Evolutionary conservation across 2,797 vertebrate species (phyloP).

Genomic region (Galago senegalensis): DNA sequence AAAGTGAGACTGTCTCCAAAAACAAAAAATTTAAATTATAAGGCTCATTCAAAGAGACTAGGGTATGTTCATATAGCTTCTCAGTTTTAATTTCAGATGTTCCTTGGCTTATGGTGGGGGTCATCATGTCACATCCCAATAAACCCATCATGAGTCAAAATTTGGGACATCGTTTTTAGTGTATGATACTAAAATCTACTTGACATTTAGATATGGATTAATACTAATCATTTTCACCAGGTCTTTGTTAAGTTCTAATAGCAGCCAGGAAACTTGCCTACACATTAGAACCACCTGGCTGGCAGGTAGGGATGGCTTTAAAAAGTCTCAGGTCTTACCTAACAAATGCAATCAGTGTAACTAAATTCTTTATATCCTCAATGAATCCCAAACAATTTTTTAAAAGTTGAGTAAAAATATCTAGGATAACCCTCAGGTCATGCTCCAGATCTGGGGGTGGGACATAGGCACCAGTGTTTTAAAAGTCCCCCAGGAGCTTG

Average conservation of each 20-base stretch:
- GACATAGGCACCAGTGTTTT: neutral
- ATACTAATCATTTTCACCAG: constrained; percentile 50
- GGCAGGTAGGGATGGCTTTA: neutral
- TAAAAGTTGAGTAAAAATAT: too few species aligned
- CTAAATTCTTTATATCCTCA: too few species aligned
- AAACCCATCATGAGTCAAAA: neutral
- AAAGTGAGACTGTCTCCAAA: too few species aligned
- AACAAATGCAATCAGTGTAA: too few species aligned
- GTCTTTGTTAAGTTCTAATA: neutral
- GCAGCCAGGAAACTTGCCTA: neutral
- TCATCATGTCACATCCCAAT: neutral
- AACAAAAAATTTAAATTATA: neutral
- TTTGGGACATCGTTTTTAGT: constrained; percentile 8
- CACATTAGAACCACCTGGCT: neutral
- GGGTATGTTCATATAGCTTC: neutral
- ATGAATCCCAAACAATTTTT: too few species aligned
- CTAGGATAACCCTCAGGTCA: neutral
- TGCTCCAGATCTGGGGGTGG: too few species aligned
- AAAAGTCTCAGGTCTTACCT: too few species aligned
- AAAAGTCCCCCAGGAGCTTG: neutral
- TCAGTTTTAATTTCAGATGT: constrained; percentile 17
- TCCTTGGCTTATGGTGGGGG: neutral
- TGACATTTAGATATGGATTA: constrained; percentile 16
- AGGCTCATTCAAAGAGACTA: neutral
- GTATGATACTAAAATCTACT: constrained; percentile 32